Percentiles rank a stretch among this genome's conserved stretches.
phyloP scores from a whole-genome alignment of 2,888 invertebrate species.

The Ceraclea dissimilis region DNA sequence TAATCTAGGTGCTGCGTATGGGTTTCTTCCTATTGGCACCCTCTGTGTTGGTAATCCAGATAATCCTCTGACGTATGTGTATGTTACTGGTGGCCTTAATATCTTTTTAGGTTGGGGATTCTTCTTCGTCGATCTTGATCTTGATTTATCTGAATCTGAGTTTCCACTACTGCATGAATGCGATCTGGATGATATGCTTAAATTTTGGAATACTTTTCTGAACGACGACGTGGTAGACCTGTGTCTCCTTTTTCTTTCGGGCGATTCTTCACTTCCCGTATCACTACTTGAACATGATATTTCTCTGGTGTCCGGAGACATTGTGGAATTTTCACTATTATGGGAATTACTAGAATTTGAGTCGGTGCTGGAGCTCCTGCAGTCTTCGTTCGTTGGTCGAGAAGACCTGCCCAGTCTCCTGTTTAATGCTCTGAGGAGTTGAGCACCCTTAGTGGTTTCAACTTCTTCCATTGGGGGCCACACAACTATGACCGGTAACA shows the following conservation, averaged over 20 bases:
- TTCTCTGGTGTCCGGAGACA: constrained; percentile 30
- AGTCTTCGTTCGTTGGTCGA: constrained; percentile 38
- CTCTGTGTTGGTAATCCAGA: constrained; percentile 77
- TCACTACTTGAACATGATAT: constrained; percentile 51
- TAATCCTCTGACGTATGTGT: constrained; percentile 73
- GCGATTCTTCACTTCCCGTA: constrained; percentile 56
- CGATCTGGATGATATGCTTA: constrained; percentile 57
- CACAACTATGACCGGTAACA: constrained; percentile 40
- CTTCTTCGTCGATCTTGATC: constrained; percentile 41
- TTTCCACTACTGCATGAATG: constrained; percentile 54
- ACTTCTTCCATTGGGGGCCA: constrained; percentile 43
- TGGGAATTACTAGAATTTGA: constrained; percentile 41
- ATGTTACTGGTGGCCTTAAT: constrained; percentile 67
- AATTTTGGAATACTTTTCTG: constrained; percentile 63
- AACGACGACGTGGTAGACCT: constrained; percentile 56
- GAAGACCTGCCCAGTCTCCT: constrained; percentile 52
- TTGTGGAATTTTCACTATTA: constrained; percentile 31
- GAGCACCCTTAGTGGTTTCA: constrained; percentile 38
- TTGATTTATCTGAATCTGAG: constrained; percentile 33
- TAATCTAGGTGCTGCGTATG: constrained; percentile 33
- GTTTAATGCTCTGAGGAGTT: constrained; percentile 59
- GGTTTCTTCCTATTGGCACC: constrained; percentile 51
- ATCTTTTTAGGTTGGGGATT: constrained; percentile 66
- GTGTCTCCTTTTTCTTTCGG: constrained; percentile 42
- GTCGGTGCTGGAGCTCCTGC: constrained; percentile 43